Percentiles rank a stretch among this genome's conserved stretches.
Evolutionary conservation across 2,113 vertebrate species (phyloP).

Genomic region (Zingel zingel): DNA sequence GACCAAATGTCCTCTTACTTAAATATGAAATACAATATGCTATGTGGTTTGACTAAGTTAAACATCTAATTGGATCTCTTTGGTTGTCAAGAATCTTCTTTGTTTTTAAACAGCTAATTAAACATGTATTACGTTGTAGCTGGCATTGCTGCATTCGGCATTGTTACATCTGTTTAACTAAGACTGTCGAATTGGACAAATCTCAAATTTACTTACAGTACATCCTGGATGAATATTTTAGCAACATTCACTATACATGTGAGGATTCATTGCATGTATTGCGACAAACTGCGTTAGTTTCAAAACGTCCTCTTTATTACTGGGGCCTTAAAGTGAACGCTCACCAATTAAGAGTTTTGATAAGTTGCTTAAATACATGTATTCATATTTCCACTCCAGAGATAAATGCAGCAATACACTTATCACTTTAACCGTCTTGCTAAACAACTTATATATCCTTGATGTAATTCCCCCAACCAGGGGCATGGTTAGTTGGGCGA

Average conservation of each 20-base stretch:
- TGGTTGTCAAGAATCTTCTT: slow-evolving; percentile 1
- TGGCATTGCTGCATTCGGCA: slow-evolving; percentile 7
- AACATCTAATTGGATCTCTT: not conserved
- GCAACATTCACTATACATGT: slow-evolving; percentile 61
- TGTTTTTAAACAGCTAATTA: slow-evolving; percentile 20
- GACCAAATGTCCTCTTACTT: not conserved
- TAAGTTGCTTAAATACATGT: slow-evolving; percentile 22
- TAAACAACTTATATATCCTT: not conserved
- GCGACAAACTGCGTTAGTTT: slow-evolving; percentile 25
- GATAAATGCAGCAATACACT: slow-evolving; percentile 5
- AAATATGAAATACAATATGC: not conserved
- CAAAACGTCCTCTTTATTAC: slow-evolving; percentile 5
- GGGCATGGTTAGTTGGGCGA: no score
- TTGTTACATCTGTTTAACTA: slow-evolving; percentile 35
- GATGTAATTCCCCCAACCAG: not conserved
- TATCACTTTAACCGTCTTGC: not conserved
- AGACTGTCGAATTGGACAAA: slow-evolving; percentile 50
- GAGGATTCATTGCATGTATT: slow-evolving; percentile 17
- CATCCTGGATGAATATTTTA: slow-evolving; percentile 71
- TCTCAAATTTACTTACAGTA: slow-evolving; percentile 47
- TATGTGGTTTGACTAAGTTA: not conserved
- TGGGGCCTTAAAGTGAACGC: slow-evolving; percentile 1
- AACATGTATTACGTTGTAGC: slow-evolving; percentile 19
- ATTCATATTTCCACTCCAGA: slow-evolving; percentile 3
- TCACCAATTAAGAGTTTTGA: slow-evolving; percentile 26